Conservation (phyloP, 2,888 invertebrate genomes). For the Temnothorax rugatulus region DNA sequence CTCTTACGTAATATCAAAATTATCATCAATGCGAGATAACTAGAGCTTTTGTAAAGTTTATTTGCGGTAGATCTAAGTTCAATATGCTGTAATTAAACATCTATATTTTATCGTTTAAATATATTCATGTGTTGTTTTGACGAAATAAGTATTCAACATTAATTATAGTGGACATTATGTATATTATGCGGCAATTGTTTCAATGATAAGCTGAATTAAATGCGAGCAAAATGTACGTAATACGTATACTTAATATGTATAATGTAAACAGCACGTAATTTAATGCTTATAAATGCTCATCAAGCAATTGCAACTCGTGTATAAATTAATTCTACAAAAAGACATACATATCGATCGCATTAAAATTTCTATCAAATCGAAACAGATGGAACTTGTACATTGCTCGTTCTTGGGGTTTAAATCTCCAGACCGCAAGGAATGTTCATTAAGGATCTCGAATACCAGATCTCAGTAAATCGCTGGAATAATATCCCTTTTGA, state of each 20-base stretch:
- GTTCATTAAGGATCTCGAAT: neutral
- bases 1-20: conserved; percentile 24
- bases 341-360: neutral
- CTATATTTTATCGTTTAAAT: neutral
- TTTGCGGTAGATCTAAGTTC: neutral
- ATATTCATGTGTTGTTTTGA: neutral
- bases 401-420: neutral
- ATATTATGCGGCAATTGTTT: neutral
- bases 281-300: neutral
- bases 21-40: conserved; percentile 45
- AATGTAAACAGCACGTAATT: conserved; percentile 26
- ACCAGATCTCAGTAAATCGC: neutral
- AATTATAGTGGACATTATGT: neutral
- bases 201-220: conserved; percentile 12
- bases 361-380: conserved; percentile 15
- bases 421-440: neutral
- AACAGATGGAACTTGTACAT: neutral
- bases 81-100: neutral
- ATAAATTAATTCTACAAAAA: conserved; percentile 20
- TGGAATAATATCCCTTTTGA: neutral
- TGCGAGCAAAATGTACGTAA: neutral
- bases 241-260: neutral
- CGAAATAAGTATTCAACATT: neutral
- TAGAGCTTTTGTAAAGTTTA: neutral
- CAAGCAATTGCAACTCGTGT: neutral